Conservation (phyloP, 2,888 invertebrate genomes). For the Thecophora atra region DNA sequence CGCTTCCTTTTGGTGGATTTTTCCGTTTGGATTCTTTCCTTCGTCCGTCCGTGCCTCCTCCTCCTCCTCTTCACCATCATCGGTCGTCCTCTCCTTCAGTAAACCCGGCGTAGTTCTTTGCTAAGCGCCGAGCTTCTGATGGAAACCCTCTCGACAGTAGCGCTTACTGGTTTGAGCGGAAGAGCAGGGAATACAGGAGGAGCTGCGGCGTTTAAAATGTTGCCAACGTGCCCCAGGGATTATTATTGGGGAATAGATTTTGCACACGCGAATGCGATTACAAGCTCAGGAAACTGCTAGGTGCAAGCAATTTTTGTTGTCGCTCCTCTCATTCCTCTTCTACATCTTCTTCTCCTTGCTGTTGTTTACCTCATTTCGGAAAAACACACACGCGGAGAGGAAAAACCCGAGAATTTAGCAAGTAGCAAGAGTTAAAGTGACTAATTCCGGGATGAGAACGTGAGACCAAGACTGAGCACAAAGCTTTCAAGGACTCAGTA, state of each 20-base stretch:
- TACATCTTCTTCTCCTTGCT: not conserved
- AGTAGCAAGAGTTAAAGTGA: constrained; percentile 12
- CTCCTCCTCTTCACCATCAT: not conserved
- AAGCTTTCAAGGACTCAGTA: not conserved
- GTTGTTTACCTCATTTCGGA: constrained; percentile 19
- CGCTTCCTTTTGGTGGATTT: not conserved
- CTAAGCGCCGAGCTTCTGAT: constrained; percentile 18
- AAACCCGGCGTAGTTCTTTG: not conserved
- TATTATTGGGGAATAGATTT: constrained; percentile 48
- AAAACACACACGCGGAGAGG: not conserved
- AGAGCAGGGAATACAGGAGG: not conserved
- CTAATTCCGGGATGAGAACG: constrained; percentile 19
- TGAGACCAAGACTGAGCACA: not conserved
- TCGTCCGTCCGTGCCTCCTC: not conserved
- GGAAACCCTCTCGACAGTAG: constrained; percentile 30
- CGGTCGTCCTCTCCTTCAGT: not conserved
- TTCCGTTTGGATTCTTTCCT: constrained; percentile 9
- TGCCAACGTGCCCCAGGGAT: constrained; percentile 48
- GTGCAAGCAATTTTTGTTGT: constrained; percentile 39
- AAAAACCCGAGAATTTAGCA: constrained; percentile 28
- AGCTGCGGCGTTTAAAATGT: constrained; percentile 38
- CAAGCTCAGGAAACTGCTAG: constrained; percentile 38
- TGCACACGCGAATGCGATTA: constrained; percentile 57
- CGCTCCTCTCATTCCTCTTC: not conserved
- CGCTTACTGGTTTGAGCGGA: not conserved